Base-by-base conservation (phyloP, 2,888 invertebrate genomes). In the Yponomeuta sedellus region DNA sequence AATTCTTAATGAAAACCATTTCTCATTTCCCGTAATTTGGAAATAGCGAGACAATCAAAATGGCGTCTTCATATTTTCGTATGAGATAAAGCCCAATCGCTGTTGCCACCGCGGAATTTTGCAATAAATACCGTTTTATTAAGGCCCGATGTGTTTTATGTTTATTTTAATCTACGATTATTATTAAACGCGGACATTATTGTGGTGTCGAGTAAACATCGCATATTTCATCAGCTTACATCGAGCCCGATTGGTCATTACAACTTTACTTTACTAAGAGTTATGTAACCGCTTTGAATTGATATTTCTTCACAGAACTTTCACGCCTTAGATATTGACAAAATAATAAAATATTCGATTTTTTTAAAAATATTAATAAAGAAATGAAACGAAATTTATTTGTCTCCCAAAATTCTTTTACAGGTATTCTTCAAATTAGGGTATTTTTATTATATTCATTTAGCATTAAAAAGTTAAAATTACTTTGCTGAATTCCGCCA, bases 51-150 rank as follows among this genome's bases (percentile, higher is more conserved):
- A 16, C 4, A 52, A 34, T 34, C 44, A 52, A 52, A 52, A 16
- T 16, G 16, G 16, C 44, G 16, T 2, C 12, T 12, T 52, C 3
- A 52, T 5, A 52, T 52, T 52, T 52, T 2, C 44, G 44, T 52
- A 52, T 16, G 44, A 16, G 44, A 2, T 16, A 52, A 52, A 2
- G 44, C 44, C 44, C 44, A 3, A 52, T 12, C 34, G 3, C 16
- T 16, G 16, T 12, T 52, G 44, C 4, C 44, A 52, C 44, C 44
- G 44, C 16, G 44, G 44, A 52, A 52, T 52, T 52, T 52, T 52
- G 44, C 44, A 52, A 52, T 52, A 52, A 52, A 52, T 52, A 52
- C 44, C 44, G 44, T 52, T 52, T 52, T 52, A 52, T 52, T 52
- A 52, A 52, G 16, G 44, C 44, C 44, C 16, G 44, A 52, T 16